Percentiles rank a stretch among this genome's conserved stretches.
These are phyloP conservation scores for Vesta saturnalis DNA, from an alignment of 2,888 invertebrate genomes.

Conservation along the genomic window DNA sequence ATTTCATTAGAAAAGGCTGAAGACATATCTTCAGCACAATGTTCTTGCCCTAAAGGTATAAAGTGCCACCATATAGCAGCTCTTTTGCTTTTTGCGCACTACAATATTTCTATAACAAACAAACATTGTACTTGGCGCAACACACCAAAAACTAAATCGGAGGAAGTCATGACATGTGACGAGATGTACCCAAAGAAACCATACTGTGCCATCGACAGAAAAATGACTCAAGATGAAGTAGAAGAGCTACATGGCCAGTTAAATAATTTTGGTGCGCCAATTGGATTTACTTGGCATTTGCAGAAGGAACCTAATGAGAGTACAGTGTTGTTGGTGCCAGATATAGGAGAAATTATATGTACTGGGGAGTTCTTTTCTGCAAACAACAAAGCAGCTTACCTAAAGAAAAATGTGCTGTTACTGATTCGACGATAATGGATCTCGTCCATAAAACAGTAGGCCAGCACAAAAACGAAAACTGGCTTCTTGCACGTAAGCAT, in stretches of 20 bases:
- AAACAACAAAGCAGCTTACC: background rate
- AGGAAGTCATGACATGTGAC: background rate
- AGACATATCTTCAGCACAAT: no score
- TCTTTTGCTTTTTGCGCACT: no score
- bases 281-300: no score
- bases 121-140: background rate
- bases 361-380: background rate
- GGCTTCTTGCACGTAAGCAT: conserved; percentile 4
- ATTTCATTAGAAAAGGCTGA: background rate
- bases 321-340: no score
- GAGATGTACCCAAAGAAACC: no score
- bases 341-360: background rate
- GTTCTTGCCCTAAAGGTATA: no score
- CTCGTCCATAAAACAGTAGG: no score
- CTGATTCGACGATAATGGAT: background rate
- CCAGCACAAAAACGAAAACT: no score
- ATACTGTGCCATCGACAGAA: no score
- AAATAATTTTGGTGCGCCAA: no score
- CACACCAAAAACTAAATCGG: background rate
- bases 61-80: no score
- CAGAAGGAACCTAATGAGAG: background rate
- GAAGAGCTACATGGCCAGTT: no score
- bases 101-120: conserved; percentile 28
- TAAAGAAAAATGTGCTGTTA: background rate
- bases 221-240: background rate